Base-by-base conservation (phyloP, 2,888 invertebrate species). In the Pseudolycoriella hygida region DNA sequence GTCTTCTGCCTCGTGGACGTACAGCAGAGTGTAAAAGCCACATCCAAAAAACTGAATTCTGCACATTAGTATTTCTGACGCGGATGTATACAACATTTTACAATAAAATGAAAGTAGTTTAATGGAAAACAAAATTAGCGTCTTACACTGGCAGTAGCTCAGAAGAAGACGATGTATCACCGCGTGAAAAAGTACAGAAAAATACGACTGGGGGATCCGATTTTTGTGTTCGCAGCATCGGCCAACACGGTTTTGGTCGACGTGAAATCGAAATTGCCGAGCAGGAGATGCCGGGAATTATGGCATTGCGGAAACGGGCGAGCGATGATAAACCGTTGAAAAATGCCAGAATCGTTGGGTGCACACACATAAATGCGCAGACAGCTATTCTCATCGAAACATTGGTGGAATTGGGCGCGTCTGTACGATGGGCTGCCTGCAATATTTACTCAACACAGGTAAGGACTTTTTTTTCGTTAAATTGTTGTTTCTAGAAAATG, bases 281-380 rank as follows among this genome's bases (percentile, higher is more conserved):
- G 60, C 94, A 96, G 69, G 96, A 97, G 71, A 97, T 97, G 96
- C 93, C 94, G 0, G 96, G 96, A 0, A 88, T 97, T 48, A 89
- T 96, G 80, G 93, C 94, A 2, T 66, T 97, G 52, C 72, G 94
- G 44, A 87, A 88, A 55, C 71, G 94, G 49, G 94, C 94, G 1
- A 76, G 80, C 44, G 90, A 93, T 46, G 94, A 96, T 58, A 93
- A 92, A 58, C 96, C 96, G 0, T 63, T 97, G 53, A 86, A 87
- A 61, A 92, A 93, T 61, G 96, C 96, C 11, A 90, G 88, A 72
- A 86, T 92, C 51, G 92, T 96, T 43, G 96, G 94, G 30, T 97
- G 96, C 66, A 96, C 94, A 43, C 97, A 97, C 67, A 93, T 97
- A 57, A 97, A 94, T 66, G 96, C 96, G 38, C 97, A 97, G 67